Conservation (phyloP, 1,140 invertebrate species). For the Drosophila nannoptera region DNA sequence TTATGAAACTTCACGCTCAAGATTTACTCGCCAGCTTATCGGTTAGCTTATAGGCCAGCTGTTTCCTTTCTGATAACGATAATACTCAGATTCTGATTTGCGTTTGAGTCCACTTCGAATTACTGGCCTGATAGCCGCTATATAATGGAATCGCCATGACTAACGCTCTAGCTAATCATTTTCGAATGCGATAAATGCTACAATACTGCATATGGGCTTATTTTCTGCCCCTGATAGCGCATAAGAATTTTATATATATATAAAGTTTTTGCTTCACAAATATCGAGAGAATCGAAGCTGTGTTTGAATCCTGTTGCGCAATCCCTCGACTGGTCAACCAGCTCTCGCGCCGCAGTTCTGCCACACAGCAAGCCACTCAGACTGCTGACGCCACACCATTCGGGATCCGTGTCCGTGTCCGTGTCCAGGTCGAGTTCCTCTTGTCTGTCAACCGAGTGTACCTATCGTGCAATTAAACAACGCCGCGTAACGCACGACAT, state of each 20-base stretch:
- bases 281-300: too few relatives aligned
- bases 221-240: not conserved
- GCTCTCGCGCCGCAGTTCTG: constrained; percentile 19
- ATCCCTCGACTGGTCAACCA: constrained; percentile 11
- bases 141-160: constrained; percentile 45
- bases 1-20: constrained; percentile 25
- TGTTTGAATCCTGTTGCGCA: not conserved
- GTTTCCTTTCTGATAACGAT: constrained; percentile 55
- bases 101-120: constrained; percentile 35
- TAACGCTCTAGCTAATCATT: constrained; percentile 51
- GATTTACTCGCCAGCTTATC: constrained; percentile 33
- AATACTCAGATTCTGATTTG: constrained; percentile 46
- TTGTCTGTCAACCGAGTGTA: constrained; percentile 23
- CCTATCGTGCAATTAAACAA: constrained; percentile 62
- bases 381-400: constrained; percentile 50
- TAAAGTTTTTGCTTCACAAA: too few relatives aligned
- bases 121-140: constrained; percentile 32
- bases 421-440: constrained; percentile 29
- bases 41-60: constrained; percentile 35
- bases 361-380: constrained; percentile 64
- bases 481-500: constrained; percentile 58
- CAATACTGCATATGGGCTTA: not conserved
- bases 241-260: not conserved
- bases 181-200: not conserved
- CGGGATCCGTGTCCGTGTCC: not conserved